Percentiles rank a stretch among this genome's conserved stretches.
Evolutionary conservation across 1,140 invertebrate species (phyloP).

Genomic region (Ceratina australensis): DNA sequence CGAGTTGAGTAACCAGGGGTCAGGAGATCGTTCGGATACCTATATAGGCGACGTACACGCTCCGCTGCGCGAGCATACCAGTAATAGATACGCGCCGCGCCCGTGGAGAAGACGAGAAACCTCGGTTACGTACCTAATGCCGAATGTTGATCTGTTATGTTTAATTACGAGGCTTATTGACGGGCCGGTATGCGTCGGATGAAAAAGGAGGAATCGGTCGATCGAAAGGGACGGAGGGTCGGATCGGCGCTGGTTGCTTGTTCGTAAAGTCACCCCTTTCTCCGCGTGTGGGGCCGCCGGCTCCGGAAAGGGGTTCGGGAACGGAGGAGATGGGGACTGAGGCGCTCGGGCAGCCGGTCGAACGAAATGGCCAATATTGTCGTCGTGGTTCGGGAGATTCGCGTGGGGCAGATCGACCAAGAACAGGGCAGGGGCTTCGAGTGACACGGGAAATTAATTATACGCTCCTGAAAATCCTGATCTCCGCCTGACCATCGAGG

Average conservation of each 20-base stretch:
- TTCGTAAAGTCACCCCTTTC: slow-evolving; percentile 77
- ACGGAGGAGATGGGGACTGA: slow-evolving; percentile 69
- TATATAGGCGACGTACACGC: slow-evolving; percentile 50
- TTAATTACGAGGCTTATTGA: slow-evolving; percentile 78
- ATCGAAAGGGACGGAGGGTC: slow-evolving; percentile 29
- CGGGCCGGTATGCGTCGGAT: slow-evolving; percentile 72
- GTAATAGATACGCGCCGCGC: slow-evolving; percentile 30
- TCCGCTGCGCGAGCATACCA: slow-evolving; percentile 12
- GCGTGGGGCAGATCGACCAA: slow-evolving; percentile 59
- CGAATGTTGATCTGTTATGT: slow-evolving; percentile 79
- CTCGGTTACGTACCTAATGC: slow-evolving; percentile 58
- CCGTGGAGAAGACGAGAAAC: slow-evolving; percentile 38
- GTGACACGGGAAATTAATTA: slow-evolving; percentile 80
- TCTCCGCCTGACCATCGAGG: slow-evolving; percentile 48
- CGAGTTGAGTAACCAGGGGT: slow-evolving; percentile 70
- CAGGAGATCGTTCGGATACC: slow-evolving; percentile 69
- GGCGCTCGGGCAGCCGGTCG: slow-evolving; percentile 72
- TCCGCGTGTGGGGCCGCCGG: slow-evolving; percentile 58
- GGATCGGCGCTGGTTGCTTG: slow-evolving; percentile 72
- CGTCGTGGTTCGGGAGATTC: slow-evolving; percentile 72
- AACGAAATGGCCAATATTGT: slow-evolving; percentile 79
- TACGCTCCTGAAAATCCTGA: slow-evolving; percentile 76
- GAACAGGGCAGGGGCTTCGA: slow-evolving; percentile 60
- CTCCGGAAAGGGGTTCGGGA: slow-evolving; percentile 55
- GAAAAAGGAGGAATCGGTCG: slow-evolving; percentile 33